phyloP scores from a whole-genome alignment of 1,140 invertebrate genomes.

The Drosophila tani region DNA sequence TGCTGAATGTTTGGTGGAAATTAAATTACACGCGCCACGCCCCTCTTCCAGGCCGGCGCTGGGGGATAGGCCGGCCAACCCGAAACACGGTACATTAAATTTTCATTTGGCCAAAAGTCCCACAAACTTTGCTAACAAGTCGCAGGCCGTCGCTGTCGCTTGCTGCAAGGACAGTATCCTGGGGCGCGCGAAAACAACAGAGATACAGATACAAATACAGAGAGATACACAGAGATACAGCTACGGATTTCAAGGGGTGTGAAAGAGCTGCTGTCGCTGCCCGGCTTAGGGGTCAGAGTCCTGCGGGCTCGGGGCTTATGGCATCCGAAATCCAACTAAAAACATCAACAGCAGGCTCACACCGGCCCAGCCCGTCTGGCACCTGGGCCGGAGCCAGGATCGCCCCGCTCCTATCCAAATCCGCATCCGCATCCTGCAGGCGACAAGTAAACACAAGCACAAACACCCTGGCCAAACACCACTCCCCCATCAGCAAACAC shows the following conservation, averaged over 20 bases:
- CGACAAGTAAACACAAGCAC: slow-evolving; percentile 53
- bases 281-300: slow-evolving; percentile 37
- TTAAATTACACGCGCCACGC: slow-evolving; percentile 60
- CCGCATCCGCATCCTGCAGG: slow-evolving; percentile 48
- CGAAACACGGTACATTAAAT: slow-evolving; percentile 59
- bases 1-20: slow-evolving; percentile 56
- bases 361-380: background rate
- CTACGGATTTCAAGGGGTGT: slow-evolving; percentile 17
- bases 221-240: slow-evolving; percentile 27
- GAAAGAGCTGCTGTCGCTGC: slow-evolving; percentile 4
- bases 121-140: slow-evolving; percentile 60
- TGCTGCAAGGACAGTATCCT: slow-evolving; percentile 24
- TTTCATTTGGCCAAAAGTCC: slow-evolving; percentile 63
- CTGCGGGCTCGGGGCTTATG: slow-evolving; percentile 35
- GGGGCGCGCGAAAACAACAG: slow-evolving; percentile 35
- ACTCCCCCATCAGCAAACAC: slow-evolving; percentile 16
- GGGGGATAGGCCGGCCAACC: slow-evolving; percentile 46
- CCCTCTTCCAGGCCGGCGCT: slow-evolving; percentile 8
- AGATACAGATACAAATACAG: slow-evolving; percentile 21
- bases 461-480: slow-evolving; percentile 33
- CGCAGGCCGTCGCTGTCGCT: slow-evolving; percentile 18
- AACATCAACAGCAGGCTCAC: slow-evolving; percentile 20
- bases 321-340: slow-evolving; percentile 17
- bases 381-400: slow-evolving; percentile 31
- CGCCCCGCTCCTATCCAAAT: slow-evolving; percentile 24